Evolutionary conservation across 1,140 invertebrate species (phyloP).

Genomic region (Drosophila pachea): DNA sequence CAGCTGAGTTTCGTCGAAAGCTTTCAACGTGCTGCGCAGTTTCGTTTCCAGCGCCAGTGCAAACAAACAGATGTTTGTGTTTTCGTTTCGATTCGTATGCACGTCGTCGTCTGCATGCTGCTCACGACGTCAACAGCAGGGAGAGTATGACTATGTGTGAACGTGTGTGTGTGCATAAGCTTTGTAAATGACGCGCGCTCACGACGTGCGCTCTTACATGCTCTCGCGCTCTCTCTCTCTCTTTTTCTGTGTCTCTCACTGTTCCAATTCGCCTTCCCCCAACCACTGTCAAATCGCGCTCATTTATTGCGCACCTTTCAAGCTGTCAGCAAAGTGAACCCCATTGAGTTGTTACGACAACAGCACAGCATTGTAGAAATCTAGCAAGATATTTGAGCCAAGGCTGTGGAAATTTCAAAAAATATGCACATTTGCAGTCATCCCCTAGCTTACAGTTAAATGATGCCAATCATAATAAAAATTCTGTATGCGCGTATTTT

Average conservation of each 20-base stretch:
- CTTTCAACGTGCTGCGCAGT: conserved; percentile 48
- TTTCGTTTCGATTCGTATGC: conserved; percentile 44
- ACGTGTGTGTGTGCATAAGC: conserved; percentile 41
- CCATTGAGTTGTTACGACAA: conserved; percentile 57
- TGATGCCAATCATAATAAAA: conserved; percentile 46
- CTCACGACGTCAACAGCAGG: conserved; percentile 39
- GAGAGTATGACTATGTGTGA: conserved; percentile 57
- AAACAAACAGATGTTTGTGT: conserved; percentile 52
- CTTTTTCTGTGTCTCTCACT: conserved; percentile 1
- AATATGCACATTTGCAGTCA: conserved; percentile 33
- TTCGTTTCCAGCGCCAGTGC: conserved; percentile 30
- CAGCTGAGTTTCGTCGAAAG: conserved; percentile 42
- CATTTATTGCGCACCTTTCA: conserved; percentile 64
- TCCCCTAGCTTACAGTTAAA: conserved; percentile 25
- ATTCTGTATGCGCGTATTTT: not conserved
- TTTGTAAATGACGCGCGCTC: conserved; percentile 32
- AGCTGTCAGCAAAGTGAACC: conserved; percentile 62
- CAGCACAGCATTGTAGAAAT: conserved; percentile 27
- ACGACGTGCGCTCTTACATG: conserved; percentile 13
- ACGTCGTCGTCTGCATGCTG: conserved; percentile 7
- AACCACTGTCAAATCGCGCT: conserved; percentile 30
- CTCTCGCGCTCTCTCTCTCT: conserved; percentile 1
- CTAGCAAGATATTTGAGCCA: conserved; percentile 15
- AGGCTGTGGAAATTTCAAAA: conserved; percentile 34
- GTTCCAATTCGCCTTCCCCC: conserved; percentile 24